These are phyloP conservation scores for Pampusana beccarii DNA, from an alignment of 2,113 vertebrate species.

Conservation along the genomic window DNA sequence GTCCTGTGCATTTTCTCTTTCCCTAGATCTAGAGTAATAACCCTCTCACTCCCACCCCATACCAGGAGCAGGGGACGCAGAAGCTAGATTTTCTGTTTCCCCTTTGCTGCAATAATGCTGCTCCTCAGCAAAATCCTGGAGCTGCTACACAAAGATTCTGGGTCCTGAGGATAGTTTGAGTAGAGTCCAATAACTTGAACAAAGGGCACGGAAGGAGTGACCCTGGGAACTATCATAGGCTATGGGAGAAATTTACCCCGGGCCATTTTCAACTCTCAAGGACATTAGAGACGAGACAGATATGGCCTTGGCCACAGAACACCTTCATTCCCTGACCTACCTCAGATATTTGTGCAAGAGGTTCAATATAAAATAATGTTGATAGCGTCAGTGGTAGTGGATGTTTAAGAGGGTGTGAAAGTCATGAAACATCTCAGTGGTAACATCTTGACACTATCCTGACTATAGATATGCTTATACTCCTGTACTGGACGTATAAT, in stretches of 20 bases:
- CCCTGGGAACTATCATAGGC: too few relatives aligned
- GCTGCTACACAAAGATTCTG: background rate
- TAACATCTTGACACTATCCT: too few relatives aligned
- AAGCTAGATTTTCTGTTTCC: background rate
- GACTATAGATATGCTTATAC: background rate
- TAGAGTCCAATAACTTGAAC: background rate
- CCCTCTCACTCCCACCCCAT: background rate
- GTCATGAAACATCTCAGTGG: background rate
- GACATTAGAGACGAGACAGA: background rate
- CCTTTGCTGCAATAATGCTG: background rate
- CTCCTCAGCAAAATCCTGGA: background rate
- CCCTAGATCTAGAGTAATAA: background rate
- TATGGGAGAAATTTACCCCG: background rate
- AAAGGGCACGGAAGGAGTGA: background rate
- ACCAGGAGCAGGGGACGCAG: fast-evolving
- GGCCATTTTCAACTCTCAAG: background rate
- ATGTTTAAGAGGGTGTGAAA: background rate
- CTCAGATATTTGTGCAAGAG: background rate
- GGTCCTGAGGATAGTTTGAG: background rate
- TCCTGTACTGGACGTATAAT: background rate
- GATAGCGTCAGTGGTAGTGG: background rate
- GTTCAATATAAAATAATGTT: background rate
- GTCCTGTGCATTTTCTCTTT: background rate
- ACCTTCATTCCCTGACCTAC: background rate
- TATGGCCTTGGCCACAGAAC: background rate